Evolutionary conservation across 2,888 invertebrate species (phyloP), one percentile per base, ranked within the genome.

Genomic region (Philereme transversata): DNA sequence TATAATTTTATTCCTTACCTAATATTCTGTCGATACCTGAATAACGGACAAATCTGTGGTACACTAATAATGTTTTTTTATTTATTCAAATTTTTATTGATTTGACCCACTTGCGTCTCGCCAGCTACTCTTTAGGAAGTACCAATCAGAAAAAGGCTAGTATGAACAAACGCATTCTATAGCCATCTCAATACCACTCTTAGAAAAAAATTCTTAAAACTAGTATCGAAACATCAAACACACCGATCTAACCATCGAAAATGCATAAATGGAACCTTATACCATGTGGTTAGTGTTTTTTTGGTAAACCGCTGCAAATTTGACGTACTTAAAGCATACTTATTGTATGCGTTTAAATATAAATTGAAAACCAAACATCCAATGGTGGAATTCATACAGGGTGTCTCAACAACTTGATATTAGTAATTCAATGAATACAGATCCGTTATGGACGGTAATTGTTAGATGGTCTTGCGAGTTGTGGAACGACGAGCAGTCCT

Each of bases 281-380:
- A 73, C 69, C 70, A 72, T 70, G 40, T 64, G 64, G 70, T 71
- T 70, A 74, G 67, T 51, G 49, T 58, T 76, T 71, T 45, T 81
- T 81, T 81, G 81, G 80, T 81, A 76, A 63, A 74, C 70, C 73
- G 75, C 74, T 76, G 75, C 67, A 63, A 70, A 69, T 71, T 73
- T 72, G 3, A 22, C 67, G 65, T 5, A 71, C 45, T 53, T 51
- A 34, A 47, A 33, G 46, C 45, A 47, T 53, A 55, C 41, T 10
- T 43, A 10, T 43, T 10, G 10, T 10, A 10, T n/a, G 43, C 2
- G 6, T 38, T 8, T 38, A 5, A 10, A 10, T 43, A 10, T 43
- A 10, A 38, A 7, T 5, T 6, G 5, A 43, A 10, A 43, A n/a
- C 40, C 9, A 34, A 46, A 51, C 34, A 53, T 34, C 34, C 35